Base-by-base conservation (phyloP, 2,797 vertebrate genomes). In the Ctenochaetus hawaiiensis region DNA sequence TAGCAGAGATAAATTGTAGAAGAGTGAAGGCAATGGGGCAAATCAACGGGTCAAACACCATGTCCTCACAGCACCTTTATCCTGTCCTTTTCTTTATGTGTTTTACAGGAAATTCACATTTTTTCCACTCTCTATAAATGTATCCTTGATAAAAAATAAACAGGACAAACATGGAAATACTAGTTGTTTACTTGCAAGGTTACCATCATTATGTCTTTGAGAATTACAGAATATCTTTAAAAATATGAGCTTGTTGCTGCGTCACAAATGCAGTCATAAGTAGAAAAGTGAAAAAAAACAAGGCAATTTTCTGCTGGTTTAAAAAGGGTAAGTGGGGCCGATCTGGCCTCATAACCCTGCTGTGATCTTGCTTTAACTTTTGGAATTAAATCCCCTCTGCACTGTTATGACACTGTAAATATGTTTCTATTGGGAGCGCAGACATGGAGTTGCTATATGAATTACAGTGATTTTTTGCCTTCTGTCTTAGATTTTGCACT, bases 351-450 rank as follows among this genome's bases (percentile, higher is more conserved):
- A 8, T 17, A 39, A 67, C 58, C 16, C 20, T 49, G 7, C 39
- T 51, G 22, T 59, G 45, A 59, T 53, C 52, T 54, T 13, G 11
- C 34, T 70, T 45, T 56, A 61, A 56, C 51, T 44, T 64, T 20
- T 9, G 39, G n/a, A 45, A 57, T 11, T 26, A 23, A 45, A 37
- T 70, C 57, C 41, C n/a, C 37, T 16, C 8, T 2, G 9, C 0
- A 0, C n/a, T 12, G 1, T 10, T 43, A 23, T 34, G 30, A 34
- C 30, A 34, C 30, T 34, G 30, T 45, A 48, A 48, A 48, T 17
- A 18, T 48, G 45, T 48, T 18, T 48, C 45, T 18, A 6, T 48
- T 48, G 8, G 45, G 45, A 48, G 16, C 18, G 18, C 45, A 48
- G 34, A 39, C 47, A 63, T 22, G 48, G 22, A 6, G 53, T 53